Evolutionary conservation across 2,888 invertebrate genomes (phyloP).

Genomic region (Unio pictorum): DNA sequence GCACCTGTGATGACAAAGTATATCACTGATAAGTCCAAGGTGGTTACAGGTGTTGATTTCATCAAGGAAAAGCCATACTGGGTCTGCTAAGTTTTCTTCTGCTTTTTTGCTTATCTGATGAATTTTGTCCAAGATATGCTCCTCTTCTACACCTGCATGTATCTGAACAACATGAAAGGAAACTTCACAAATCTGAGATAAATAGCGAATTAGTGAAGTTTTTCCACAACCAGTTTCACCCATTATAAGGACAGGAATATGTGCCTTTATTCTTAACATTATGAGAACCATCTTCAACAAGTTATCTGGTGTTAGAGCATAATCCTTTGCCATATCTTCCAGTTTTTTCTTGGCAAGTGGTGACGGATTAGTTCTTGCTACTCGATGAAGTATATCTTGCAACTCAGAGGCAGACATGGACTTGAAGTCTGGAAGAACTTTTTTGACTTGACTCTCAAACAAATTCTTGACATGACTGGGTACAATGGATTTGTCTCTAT

Average conservation of each 20-base stretch:
- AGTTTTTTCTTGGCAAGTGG: conserved; percentile 10
- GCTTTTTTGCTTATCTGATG: conserved; percentile 18
- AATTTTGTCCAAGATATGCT: conserved; percentile 21
- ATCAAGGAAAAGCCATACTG: conserved; percentile 51
- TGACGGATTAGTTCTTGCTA: conserved; percentile 22
- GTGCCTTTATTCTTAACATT: conserved; percentile 36
- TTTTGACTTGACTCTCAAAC: conserved; percentile 46
- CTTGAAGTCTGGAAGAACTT: conserved; percentile 22
- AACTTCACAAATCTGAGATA: conserved; percentile 39
- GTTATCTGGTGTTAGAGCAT: conserved; percentile 54
- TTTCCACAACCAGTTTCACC: conserved; percentile 60
- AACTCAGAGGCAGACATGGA: conserved; percentile 17
- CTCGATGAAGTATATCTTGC: conserved; percentile 24
- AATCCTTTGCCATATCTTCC: conserved; percentile 17
- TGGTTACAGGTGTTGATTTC: conserved; percentile 54
- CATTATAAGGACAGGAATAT: conserved; percentile 52
- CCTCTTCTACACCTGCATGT: conserved; percentile 45
- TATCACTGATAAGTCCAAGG: conserved; percentile 40
- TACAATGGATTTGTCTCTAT: conserved; percentile 28
- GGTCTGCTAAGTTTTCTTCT: conserved; percentile 2
- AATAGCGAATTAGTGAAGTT: conserved; percentile 47
- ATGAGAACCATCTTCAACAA: conserved; percentile 52
- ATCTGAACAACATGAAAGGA: conserved; percentile 42
- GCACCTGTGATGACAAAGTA: conserved; percentile 40
- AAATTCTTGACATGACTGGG: conserved; percentile 26